Conservation (phyloP, 2,888 invertebrate genomes). For the Cheilosia soror region DNA sequence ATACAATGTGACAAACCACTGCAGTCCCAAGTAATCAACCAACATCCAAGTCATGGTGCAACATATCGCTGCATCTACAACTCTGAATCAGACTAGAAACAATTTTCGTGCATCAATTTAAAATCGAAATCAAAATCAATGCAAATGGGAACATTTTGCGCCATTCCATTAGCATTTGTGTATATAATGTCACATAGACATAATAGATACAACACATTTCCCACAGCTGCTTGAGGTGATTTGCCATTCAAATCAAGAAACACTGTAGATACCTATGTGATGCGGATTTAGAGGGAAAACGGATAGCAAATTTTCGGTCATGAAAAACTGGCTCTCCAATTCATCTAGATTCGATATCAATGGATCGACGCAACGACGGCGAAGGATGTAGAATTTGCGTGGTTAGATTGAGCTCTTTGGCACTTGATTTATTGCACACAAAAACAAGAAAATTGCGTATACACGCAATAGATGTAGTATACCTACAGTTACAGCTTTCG, state of each 20-base stretch:
- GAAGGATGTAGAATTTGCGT: slow-evolving; percentile 8
- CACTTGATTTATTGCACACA: slow-evolving; percentile 14
- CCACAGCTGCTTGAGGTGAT: slow-evolving; percentile 32
- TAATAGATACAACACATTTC: slow-evolving; percentile 13
- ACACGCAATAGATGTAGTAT: neutral
- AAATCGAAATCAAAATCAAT: slow-evolving; percentile 33
- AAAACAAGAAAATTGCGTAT: neutral
- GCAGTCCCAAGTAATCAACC: too few relatives aligned
- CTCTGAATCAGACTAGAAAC: neutral
- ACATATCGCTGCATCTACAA: neutral
- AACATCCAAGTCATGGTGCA: slow-evolving; percentile 6
- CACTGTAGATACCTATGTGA: neutral
- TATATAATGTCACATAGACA: slow-evolving; percentile 36
- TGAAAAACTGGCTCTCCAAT: slow-evolving; percentile 1
- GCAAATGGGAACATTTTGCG: slow-evolving; percentile 39
- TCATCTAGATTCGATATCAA: slow-evolving; percentile 7
- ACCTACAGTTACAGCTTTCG: too few relatives aligned
- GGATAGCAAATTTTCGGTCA: too few relatives aligned
- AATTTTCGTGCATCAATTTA: slow-evolving; percentile 21
- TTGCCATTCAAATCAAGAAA: slow-evolving; percentile 18
- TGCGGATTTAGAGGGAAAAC: too few relatives aligned
- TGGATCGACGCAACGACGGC: neutral
- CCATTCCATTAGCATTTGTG: slow-evolving; percentile 43
- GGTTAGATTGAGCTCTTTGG: slow-evolving; percentile 11
- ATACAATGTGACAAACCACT: too few relatives aligned